A percentile compares a stretch with the other conserved stretches of the same genome.
Conservation (phyloP, 2,888 invertebrate species). For the Thecocarcelia acutangulata region DNA sequence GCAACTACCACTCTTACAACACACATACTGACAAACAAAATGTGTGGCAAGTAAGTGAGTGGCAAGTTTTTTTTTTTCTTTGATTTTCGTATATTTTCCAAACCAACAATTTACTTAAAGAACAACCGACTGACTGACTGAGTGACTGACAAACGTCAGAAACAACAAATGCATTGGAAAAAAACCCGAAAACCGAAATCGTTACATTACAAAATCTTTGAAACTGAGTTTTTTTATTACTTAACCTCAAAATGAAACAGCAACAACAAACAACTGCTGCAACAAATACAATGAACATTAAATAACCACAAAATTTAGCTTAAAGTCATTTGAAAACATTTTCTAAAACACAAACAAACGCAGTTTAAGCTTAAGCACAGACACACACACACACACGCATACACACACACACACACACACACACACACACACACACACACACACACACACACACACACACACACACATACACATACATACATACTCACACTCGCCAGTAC, state of each 20-base stretch:
- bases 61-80: constrained; percentile 45
- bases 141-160: constrained; percentile 8
- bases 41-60: constrained; percentile 40
- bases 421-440: too few species aligned
- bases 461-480: too few species aligned
- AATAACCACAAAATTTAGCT: constrained; percentile 56
- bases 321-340: constrained; percentile 32
- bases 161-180: neutral
- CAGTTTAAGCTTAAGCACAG: neutral
- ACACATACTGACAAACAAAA: neutral
- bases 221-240: constrained; percentile 66
- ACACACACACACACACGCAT: too few species aligned
- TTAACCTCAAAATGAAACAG: constrained; percentile 60
- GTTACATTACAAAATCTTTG: constrained; percentile 55
- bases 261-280: constrained; percentile 21
- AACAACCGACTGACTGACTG: constrained; percentile 4
- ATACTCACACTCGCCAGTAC: constrained; percentile 1
- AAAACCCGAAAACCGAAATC: constrained; percentile 43
- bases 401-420: too few species aligned
- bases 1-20: neutral
- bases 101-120: constrained; percentile 41
- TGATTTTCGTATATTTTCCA: constrained; percentile 17
- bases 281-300: constrained; percentile 23
- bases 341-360: neutral
- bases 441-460: too few species aligned